Conservation (phyloP, 2,113 vertebrate species). For the human region DNA sequence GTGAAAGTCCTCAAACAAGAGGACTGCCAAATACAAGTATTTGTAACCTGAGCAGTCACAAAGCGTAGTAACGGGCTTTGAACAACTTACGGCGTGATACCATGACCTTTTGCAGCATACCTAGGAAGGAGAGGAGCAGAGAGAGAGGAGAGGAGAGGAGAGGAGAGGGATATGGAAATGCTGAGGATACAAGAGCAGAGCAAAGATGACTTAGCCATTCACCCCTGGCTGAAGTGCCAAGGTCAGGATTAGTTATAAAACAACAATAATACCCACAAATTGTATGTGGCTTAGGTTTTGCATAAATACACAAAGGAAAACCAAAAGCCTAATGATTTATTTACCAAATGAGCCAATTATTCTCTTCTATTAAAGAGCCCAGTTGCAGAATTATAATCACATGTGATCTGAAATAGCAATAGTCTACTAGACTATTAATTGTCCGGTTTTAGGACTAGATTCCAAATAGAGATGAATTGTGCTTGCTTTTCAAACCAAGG, state of each 20-base stretch:
- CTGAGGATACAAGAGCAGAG: accelerated
- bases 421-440: too few species aligned
- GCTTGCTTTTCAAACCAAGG: neutral
- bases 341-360: neutral
- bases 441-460: neutral
- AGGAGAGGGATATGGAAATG: neutral
- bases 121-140: too few species aligned
- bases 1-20: neutral
- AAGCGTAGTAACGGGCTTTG: neutral
- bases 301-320: neutral
- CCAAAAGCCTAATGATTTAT: neutral
- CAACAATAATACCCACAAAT: too few species aligned
- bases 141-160: too few species aligned
- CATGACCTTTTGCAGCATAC: neutral
- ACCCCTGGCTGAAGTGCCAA: neutral
- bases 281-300: neutral
- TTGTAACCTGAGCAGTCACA: neutral
- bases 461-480: neutral
- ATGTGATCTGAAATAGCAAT: neutral
- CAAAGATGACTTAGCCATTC: neutral
- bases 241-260: neutral
- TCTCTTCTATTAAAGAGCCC: neutral
- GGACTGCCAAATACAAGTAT: neutral
- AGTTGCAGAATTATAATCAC: neutral
- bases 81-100: neutral